Evolutionary conservation across 2,797 vertebrate species (phyloP).

Genomic region (Pristis pectinata): DNA sequence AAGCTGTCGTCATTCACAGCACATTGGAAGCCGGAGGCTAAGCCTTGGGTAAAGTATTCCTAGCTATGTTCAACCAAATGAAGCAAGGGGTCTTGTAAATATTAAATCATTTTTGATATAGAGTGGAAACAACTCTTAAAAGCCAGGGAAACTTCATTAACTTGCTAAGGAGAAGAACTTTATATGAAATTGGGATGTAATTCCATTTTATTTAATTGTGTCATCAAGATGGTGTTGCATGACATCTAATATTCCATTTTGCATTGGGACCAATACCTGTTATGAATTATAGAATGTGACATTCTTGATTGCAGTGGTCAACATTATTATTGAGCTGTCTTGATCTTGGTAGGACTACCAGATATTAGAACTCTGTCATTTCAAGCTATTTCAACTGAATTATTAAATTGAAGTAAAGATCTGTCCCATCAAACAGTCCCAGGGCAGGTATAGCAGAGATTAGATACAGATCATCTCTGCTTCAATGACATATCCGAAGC

Average conservation of each 20-base stretch:
- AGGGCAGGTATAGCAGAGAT: not conserved
- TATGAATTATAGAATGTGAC: not conserved
- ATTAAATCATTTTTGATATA: not conserved
- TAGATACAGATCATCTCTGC: not conserved
- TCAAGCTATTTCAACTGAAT: not conserved
- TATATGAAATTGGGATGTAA: not conserved
- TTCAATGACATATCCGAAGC: not conserved
- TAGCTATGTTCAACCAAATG: not conserved
- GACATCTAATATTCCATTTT: not conserved
- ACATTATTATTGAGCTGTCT: not conserved
- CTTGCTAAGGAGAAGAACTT: not conserved
- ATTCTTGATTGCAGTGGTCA: not conserved
- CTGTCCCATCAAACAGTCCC: too few species aligned
- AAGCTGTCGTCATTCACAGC: not conserved
- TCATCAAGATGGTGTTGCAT: not conserved
- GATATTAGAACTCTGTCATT: not conserved
- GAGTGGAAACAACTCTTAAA: not conserved
- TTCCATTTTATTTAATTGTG: not conserved
- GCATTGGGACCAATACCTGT: not conserved
- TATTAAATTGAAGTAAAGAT: not conserved
- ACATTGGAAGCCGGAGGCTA: not conserved
- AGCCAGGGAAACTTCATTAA: not conserved
- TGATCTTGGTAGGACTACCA: not conserved
- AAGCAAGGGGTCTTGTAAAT: not conserved
- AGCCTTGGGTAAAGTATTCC: not conserved